Evolutionary conservation across 2,113 vertebrate genomes (phyloP), one percentile per base, ranked within the genome.

Genomic region (Ophthalmolycus amberensis): DNA sequence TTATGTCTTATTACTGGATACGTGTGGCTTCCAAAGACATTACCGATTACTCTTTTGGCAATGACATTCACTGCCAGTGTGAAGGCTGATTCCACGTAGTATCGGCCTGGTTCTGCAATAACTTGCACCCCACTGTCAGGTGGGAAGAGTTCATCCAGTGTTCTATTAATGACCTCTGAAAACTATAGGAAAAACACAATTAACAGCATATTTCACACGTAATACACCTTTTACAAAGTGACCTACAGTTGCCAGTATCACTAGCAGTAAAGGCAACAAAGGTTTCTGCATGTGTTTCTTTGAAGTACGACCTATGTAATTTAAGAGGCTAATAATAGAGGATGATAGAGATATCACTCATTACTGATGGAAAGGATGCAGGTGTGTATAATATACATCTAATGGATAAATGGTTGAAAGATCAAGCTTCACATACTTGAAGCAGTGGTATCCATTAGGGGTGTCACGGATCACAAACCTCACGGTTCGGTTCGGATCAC

Each of bases 61-160:
- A 98, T 97, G 79, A 98, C 94, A 63, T 96, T 98, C 40, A 96
- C 96, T 4, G 97, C 96, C n/a, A 98, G 90, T 0, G 95, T 98
- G 89, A 97, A 97, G 0, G 96, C 96, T 9, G 97, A 97, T 1
- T 97, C 96, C 44, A 96, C 96, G 1, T 96, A 99, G 75, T 97
- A 99, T 69, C 97, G 94, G 54, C 97, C 97, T 0, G 97, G 97
- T 81, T 99, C 97, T 5, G 97, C 96, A 64, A 99, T 98, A 79
- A 98, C 87, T 25, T 77, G 89, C 82, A 98, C 58, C 91, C 40
- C 95, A 25, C 91, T 50, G 91, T 96, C 97, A 0, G 59, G 77
- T 0, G 97, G 97, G 42, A 98, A 99, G 44, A 96, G 97, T 83
- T 96, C 96, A 80, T 97, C 96, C 93, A 99, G 82, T 0, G 97